Base-by-base conservation (phyloP, 1,140 invertebrate genomes). In the Panagrolaimus sp. region DNA sequence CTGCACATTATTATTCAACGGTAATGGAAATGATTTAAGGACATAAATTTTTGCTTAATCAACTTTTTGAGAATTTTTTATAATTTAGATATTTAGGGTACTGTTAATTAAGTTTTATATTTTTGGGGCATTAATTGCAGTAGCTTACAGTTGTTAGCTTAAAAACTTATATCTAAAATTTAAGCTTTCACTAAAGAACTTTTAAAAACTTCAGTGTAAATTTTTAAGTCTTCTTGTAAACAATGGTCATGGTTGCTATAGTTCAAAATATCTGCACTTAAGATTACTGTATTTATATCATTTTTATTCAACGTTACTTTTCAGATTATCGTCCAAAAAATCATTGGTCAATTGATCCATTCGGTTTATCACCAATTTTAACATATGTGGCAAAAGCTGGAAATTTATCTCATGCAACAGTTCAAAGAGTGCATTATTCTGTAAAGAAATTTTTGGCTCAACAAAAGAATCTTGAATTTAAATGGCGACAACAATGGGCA, bases 311-410 rank as follows among this genome's bases (percentile, higher is more conserved):
- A n/a, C n/a, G n/a, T 51, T 51, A 16, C 2, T 43, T 64, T 75
- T 11, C 48, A 81, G 80, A 72, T 51, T 65, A 69, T 45, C 31
- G 45, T 46, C 85, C 87, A 63, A 84, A 84, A 62, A 87, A 86
- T 81, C 88, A 91, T 16, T 98, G 95, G 95, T 87, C 92, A 0
- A 96, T 98, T 68, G 95, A 98, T 86, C 93, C 95, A 0, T 98
- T 98, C 72, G 95, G 92, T 11, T 86, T 90, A 72, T 92, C 91
- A 0, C 89, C 92, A 9, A 91, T 91, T 0, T 89, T 96, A 86
- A 91, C 95, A 0, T 91, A 92, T 78, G 82, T 99, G 9, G 83
- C 94, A 14, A 92, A 93, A 81, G 65, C 38, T 14, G 62, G 76
- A 16, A 78, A 78, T 63, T 47, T 77, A 5, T 77, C 75, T 2